Base-by-base conservation (phyloP, 1,140 invertebrate genomes). In the Andrena cerasifolii region DNA sequence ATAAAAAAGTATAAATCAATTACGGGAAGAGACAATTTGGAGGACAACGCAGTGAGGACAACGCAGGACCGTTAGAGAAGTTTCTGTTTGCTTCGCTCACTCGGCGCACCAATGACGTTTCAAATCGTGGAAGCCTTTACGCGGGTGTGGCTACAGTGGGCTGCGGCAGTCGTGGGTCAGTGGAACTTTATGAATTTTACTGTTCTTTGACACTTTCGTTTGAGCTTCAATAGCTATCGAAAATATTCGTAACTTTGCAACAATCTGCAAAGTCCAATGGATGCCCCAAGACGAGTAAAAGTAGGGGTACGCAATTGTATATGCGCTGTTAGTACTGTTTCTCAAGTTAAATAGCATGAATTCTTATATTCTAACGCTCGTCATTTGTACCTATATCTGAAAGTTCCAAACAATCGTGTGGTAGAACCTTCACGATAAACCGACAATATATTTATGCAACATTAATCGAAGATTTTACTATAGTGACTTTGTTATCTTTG, bases 401-500 rank as follows among this genome's bases (percentile, higher is more conserved):
- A n/a, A n/a, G n/a, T n/a, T n/a, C n/a, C n/a, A n/a, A n/a, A n/a
- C 36, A 40, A 40, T 40, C 36, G 36, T 10, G 36, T n/a, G n/a
- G n/a, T n/a, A n/a, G n/a, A n/a, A n/a, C 36, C 10, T 40, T 40
- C 36, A 40, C 10, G 36, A 5, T 40, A n/a, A n/a, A n/a, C n/a
- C 10, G 16, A 40, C 26, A 8, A 61, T 3, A 24, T 51, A 36
- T 10, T 28, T 18, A 47, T 40, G 51, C 21, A 8, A 51, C 21
- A 10, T 40, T 7, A 49, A 68, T 58, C n/a, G 63, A 56, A 28
- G 12, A 59, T 85, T 68, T 28, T 45, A 53, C 10, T 51, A 24
- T 80, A 93, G 93, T 91, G 56, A 85, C 87, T 0, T 51, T 93
- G 24, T 75, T 91, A 6, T 75, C 87, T 21, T 62, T 91, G 3